Evolutionary conservation across 1,140 invertebrate species (phyloP), one percentile per base, ranked within the genome.

Genomic region (Aphelenchoides fujianensis): DNA sequence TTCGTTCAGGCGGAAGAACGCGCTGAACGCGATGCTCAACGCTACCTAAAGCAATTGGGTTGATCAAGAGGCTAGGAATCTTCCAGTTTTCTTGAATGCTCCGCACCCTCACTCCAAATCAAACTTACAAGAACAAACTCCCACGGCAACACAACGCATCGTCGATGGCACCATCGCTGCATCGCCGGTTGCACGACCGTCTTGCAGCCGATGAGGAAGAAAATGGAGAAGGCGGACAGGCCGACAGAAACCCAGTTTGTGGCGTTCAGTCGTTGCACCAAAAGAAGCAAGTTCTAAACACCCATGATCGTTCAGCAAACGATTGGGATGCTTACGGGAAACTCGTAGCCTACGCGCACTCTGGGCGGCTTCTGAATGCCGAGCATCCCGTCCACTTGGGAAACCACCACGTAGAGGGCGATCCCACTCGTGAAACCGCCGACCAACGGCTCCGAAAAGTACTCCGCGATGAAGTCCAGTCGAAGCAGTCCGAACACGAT

Each of bases 351-450:
- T 30, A 61, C 36, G 3, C 30, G 19, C 1, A 12, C 28, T 3
- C 9, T 74, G 5, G 32, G 19, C 2, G 70, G 66, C 34, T 67
- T 66, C 37, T 35, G 61, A 32, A 81, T 52, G 0, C 75, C 80
- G 34, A 81, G 70, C 9, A 82, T 27, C 9, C 68, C 70, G 31
- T 70, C 76, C 30, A 82, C 48, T 55, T 82, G 80, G 3, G 79
- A 74, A 12, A 77, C 71, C 2, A 81, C 52, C n/a, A 82, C 80
- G 63, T 81, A 76, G 35, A 71, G 55, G 3, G 74, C 63, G 30
- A 79, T 75, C 34, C 69, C 79, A 2, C 74, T 75, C n/a, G 79
- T 82, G 59, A 82, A 81, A 0, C 79, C 79, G 19, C 79, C 68
- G 19, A 81, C 75, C 7, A 77, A 16, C 1, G 69, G 72, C 57